phyloP scores from a whole-genome alignment of 2,888 invertebrate species.

The Heliconius aoede region DNA sequence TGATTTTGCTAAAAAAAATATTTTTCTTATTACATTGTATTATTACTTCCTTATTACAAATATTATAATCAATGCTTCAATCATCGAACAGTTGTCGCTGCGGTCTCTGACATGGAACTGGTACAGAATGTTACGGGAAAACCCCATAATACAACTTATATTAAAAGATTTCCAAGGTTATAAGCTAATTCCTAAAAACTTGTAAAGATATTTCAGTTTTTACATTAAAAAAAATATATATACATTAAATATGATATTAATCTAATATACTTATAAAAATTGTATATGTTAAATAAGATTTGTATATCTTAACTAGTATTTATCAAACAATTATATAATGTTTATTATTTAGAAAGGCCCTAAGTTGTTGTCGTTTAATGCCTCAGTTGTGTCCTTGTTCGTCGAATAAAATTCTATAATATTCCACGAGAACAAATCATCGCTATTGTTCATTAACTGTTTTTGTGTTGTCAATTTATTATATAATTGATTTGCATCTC shows the following conservation, averaged over 20 bases:
- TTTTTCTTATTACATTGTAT: conserved; percentile 4
- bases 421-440: conserved; percentile 11
- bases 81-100: conserved; percentile 29
- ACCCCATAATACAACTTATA: conserved; percentile 31
- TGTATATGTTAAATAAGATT: background rate
- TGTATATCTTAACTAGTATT: background rate
- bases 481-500: background rate
- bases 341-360: conserved; percentile 15
- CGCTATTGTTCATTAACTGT: conserved; percentile 6
- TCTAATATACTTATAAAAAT: no score
- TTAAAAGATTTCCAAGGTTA: conserved; percentile 28
- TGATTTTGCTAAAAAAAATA: conserved; percentile 1
- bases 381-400: conserved; percentile 59
- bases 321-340: background rate
- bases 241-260: no score
- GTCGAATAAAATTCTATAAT: conserved; percentile 32
- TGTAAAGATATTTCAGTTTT: background rate
- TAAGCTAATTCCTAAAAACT: conserved; percentile 21
- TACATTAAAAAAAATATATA: background rate
- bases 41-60: conserved; percentile 22
- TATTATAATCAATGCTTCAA: conserved; percentile 14
- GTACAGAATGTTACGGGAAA: conserved; percentile 40
- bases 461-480: background rate
- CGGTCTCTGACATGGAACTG: conserved; percentile 37
- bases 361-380: conserved; percentile 51